Percentiles rank a stretch among this genome's conserved stretches.
These are phyloP conservation scores for Calameuta filiformis DNA, from an alignment of 2,888 invertebrate species.

Conservation along the genomic window DNA sequence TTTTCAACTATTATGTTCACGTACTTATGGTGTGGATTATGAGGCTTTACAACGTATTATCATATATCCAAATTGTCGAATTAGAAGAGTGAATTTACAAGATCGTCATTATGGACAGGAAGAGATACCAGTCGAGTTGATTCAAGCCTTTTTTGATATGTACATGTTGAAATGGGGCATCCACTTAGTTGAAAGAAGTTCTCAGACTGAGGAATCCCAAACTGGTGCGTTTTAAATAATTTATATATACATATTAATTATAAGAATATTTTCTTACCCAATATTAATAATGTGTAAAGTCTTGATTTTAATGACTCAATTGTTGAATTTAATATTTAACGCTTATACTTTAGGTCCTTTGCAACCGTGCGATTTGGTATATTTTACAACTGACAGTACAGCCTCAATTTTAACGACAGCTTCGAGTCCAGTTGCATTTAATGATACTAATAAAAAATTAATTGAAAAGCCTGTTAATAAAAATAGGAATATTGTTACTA, in stretches of 20 bases:
- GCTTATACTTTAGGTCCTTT: constrained; percentile 10
- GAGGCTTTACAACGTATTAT: constrained; percentile 20
- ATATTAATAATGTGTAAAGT: background rate
- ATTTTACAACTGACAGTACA: constrained; percentile 13
- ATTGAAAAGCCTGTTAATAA: constrained; percentile 5
- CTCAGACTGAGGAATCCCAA: constrained; percentile 19
- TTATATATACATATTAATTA: background rate
- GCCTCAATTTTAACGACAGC: constrained; percentile 9
- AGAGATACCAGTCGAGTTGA: constrained; percentile 20
- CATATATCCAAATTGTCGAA: constrained; percentile 21
- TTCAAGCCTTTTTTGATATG: constrained; percentile 22
- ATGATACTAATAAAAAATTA: constrained; percentile 5
- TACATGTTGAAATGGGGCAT: constrained; percentile 23
- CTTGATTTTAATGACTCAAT: background rate
- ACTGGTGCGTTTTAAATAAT: constrained; percentile 11
- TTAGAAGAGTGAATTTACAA: constrained; percentile 17
- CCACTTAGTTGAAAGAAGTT: constrained; percentile 21
- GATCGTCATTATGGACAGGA: constrained; percentile 17
- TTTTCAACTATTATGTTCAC: constrained; percentile 13
- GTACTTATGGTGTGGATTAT: constrained; percentile 11
- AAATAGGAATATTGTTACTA: background rate
- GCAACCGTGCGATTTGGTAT: constrained; percentile 18
- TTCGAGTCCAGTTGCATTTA: background rate
- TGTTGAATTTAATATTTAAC: background rate
- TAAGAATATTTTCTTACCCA: background rate